Evolutionary conservation across 1,140 invertebrate species (phyloP), one percentile per base, ranked within the genome.

Genomic region (Papilio dardanus): DNA sequence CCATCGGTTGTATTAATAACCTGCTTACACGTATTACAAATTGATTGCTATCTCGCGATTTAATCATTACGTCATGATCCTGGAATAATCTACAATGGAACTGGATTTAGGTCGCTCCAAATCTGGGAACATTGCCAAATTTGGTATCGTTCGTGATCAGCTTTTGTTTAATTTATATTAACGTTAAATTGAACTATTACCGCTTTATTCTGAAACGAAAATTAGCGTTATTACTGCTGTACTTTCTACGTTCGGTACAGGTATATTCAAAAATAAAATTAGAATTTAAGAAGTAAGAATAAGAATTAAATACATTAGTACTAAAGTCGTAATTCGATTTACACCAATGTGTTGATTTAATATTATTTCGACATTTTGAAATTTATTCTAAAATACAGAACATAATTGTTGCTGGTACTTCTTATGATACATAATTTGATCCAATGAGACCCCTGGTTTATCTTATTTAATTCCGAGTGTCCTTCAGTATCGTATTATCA

Each of bases 281-380:
- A n/a, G n/a, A n/a, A n/a, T n/a, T n/a, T n/a, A n/a, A n/a, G n/a
- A n/a, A n/a, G n/a, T n/a, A n/a, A n/a, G n/a, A n/a, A n/a, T n/a
- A n/a, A n/a, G n/a, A n/a, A n/a, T n/a, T n/a, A n/a, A n/a, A n/a
- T n/a, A n/a, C n/a, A n/a, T n/a, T n/a, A 62, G 10, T 30, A n/a
- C 46, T 19, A 30, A 62, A 62, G 10, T 62, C 21, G 24, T 62
- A 62, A 62, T 24, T 62, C 54, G 12, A 62, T 14, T 62, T 30
- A 30, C 21, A 62, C 54, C 5, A 54, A 21, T 40, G 33, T 33
- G 6, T 35, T 42, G 35, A 40, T 68, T 24, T 68, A 37, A 37
- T 40, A 8, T 40, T 50, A 73, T 73, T 73, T 54, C 71, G 46
- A 73, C 71, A 73, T 73, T 46, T 73, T 54, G n/a, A 30, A n/a